Evolutionary conservation across 2,113 vertebrate species (phyloP), one percentile per base, ranked within the genome.

Genomic region (Pontoporia blainvillei): DNA sequence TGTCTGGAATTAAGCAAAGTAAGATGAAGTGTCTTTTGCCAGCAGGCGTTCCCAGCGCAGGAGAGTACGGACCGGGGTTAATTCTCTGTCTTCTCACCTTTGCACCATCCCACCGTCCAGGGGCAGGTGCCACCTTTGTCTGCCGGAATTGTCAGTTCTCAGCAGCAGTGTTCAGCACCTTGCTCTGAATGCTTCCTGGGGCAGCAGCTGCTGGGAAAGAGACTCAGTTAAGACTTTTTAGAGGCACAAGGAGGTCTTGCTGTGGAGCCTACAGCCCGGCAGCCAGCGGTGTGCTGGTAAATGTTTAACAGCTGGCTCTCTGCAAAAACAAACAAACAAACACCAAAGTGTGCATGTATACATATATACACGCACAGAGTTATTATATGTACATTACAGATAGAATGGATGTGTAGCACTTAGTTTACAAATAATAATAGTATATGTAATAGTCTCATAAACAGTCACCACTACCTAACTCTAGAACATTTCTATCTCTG

Each of bases 1-100:
- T 97, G 83, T 97, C 96, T 92, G 57, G 94, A 97, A 97, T 98
- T 96, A 97, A 96, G 96, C 96, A 96, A 96, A 98, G 97, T 91
- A 93, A 97, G 97, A 97, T 92, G 59, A 95, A 98, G 96, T 82
- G 49, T 94, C 89, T 86, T 67, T 91, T 73, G 73, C 86, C 44
- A 34, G 88, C 89, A 39, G n/a, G 49, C 46, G 2, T 4, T 11
- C 27, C 31, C 71, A 39, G 49, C 13, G 1, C 90, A 96, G 92
- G 76, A 89, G 75, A 82, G n/a, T 18, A 39, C 64, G 31, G 81
- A 44, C 59, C 31, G 4, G 3, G 4, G 39, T 23, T 39, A 54
- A 34, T 76, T 82, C 89, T 78, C 4, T 44, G 3, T 21, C 73
- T 76, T 46, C 46, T 52, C 31, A 20, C 18, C 31, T 18, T 64